These are phyloP conservation scores for Leptobrachium leishanense DNA, from an alignment of 2,113 vertebrate species.

Conservation along the genomic window DNA sequence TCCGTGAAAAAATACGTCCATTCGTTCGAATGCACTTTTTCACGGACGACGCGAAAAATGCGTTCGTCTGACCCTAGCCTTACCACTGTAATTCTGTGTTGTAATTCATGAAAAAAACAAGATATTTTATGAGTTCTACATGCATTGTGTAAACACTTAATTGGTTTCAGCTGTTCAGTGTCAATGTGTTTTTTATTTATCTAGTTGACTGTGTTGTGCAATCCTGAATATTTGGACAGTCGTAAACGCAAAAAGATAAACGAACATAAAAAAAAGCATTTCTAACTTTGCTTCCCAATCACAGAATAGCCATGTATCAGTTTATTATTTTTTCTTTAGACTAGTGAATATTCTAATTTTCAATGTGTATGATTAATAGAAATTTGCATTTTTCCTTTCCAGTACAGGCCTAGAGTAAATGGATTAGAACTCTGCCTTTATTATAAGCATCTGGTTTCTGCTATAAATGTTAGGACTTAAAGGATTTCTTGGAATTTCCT, in stretches of 20 bases:
- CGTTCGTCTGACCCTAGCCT: no score
- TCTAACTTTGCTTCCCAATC: no score
- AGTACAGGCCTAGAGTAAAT: not conserved
- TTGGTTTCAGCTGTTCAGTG: not conserved
- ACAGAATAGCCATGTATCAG: no score
- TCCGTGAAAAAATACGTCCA: no score
- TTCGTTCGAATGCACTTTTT: no score
- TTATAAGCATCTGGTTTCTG: slow-evolving; percentile 37
- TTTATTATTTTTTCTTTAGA: no score
- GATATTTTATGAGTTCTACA: not conserved
- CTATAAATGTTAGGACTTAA: slow-evolving; percentile 19
- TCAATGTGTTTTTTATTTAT: not conserved
- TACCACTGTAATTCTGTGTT: no score
- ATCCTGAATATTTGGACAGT: not conserved
- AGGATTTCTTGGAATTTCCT: slow-evolving; percentile 45
- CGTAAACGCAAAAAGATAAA: not conserved
- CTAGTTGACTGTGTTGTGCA: not conserved
- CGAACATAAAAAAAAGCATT: no score
- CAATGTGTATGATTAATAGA: no score
- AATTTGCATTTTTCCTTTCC: no score
- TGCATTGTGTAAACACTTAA: not conserved
- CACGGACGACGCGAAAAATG: no score
- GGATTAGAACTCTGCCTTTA: not conserved
- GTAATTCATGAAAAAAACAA: not conserved
- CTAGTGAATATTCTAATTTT: no score